These are phyloP conservation scores for Drosophila algonquin DNA, from an alignment of 2,888 invertebrate species.

Conservation along the genomic window DNA sequence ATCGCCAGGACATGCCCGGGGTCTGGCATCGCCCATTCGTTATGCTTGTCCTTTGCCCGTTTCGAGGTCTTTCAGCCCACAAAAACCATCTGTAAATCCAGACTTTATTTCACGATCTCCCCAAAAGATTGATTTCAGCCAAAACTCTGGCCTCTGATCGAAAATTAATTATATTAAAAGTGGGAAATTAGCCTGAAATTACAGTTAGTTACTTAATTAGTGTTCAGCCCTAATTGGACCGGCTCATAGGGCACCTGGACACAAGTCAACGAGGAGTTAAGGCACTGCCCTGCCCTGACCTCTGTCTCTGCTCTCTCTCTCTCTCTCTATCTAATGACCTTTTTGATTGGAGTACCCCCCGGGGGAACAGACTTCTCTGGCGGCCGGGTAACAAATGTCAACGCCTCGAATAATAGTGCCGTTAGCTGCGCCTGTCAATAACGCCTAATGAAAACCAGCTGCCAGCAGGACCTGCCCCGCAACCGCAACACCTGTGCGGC, in stretches of 20 bases:
- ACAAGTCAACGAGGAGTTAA: slow-evolving; percentile 47
- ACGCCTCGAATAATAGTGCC: slow-evolving; percentile 71
- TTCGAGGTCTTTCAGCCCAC: too few relatives aligned
- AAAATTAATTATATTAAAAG: not conserved
- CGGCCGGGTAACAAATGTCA: slow-evolving; percentile 59
- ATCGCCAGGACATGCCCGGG: slow-evolving; percentile 11
- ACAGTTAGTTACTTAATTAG: slow-evolving; percentile 55
- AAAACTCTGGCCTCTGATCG: not conserved
- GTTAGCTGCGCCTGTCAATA: slow-evolving; percentile 73
- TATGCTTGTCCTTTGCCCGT: slow-evolving; percentile 64
- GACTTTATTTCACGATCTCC: not conserved
- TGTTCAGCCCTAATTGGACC: slow-evolving; percentile 52
- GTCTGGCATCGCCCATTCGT: slow-evolving; percentile 46
- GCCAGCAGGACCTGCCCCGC: slow-evolving; percentile 47
- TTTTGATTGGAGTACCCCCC: slow-evolving; percentile 63
- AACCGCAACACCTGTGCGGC: slow-evolving; percentile 48
- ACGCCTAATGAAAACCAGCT: slow-evolving; percentile 72
- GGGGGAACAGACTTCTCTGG: slow-evolving; percentile 49
- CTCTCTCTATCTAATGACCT: slow-evolving; percentile 65
- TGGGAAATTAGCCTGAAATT: not conserved
- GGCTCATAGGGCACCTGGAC: slow-evolving; percentile 38
- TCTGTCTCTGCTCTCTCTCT: not conserved
- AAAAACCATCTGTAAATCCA: not conserved
- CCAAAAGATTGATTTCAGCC: not conserved
- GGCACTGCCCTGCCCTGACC: slow-evolving; percentile 14